Conservation (phyloP, 2,797 vertebrate species). For the Sebastiscus albofasciatus region DNA sequence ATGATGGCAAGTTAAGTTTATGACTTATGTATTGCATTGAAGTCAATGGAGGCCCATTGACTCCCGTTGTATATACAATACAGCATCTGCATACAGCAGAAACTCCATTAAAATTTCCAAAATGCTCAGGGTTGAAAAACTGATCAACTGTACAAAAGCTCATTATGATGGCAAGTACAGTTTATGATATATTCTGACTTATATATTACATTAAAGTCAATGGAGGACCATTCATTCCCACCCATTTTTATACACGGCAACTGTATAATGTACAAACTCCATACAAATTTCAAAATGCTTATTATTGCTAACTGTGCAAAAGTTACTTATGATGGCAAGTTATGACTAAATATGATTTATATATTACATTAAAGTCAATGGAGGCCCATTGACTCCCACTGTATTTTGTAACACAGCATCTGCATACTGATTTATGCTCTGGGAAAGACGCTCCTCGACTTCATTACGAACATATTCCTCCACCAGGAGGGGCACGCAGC, state of each 20-base stretch:
- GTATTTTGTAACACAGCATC: background rate
- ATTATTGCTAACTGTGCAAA: too few species aligned
- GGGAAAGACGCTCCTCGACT: constrained; percentile 40
- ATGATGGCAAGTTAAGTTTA: too few species aligned
- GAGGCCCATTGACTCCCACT: background rate
- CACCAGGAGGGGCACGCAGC: constrained; percentile 72
- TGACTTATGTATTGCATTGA: background rate
- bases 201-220: too few species aligned
- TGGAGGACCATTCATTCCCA: too few species aligned
- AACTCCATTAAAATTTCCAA: background rate
- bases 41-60: background rate
- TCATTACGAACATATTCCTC: constrained; percentile 59
- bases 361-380: background rate
- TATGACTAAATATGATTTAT: background rate
- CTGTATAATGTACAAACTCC: too few species aligned
- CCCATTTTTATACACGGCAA: too few species aligned
- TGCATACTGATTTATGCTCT: background rate
- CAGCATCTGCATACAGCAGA: background rate
- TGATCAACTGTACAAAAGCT: background rate
- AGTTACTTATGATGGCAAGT: background rate
- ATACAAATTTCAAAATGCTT: too few species aligned
- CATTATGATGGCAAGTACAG: background rate
- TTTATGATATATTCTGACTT: background rate
- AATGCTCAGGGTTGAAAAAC: too few species aligned
- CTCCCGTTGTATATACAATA: background rate